Percentiles rank a stretch among this genome's conserved stretches.
Evolutionary conservation across 2,797 vertebrate species (phyloP).

Genomic region (Okamejei kenojei): DNA sequence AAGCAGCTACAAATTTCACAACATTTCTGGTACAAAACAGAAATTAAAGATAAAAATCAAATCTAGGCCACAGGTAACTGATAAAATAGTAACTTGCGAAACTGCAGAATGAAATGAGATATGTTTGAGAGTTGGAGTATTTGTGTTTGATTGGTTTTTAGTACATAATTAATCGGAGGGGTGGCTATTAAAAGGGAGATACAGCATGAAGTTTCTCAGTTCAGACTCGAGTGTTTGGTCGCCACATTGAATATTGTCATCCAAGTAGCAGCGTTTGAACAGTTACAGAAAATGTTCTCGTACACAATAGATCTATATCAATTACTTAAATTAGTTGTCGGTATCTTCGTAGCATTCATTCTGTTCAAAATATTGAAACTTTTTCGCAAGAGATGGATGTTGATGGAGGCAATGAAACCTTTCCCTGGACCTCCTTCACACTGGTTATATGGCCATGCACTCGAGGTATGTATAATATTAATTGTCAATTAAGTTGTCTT

Average conservation of each 20-base stretch:
- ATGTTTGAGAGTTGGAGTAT: not conserved
- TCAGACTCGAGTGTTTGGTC: not conserved
- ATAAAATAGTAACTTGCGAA: not conserved
- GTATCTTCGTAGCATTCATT: not conserved
- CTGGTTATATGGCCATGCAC: constrained; percentile 23
- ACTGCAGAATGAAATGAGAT: not conserved
- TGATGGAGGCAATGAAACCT: not conserved
- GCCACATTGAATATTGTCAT: not conserved
- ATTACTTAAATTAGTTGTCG: not conserved
- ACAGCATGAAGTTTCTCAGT: not conserved
- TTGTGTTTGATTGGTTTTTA: not conserved
- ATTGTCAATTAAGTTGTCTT: not conserved
- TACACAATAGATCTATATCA: not conserved
- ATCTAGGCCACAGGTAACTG: not conserved
- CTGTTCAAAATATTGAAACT: not conserved
- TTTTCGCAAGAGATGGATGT: constrained; percentile 28
- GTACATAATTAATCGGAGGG: not conserved
- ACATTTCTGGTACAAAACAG: not conserved
- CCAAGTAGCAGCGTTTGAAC: too few species aligned
- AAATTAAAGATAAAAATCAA: not conserved
- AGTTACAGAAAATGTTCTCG: not conserved
- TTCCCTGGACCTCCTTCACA: constrained; percentile 11
- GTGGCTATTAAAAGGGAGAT: constrained; percentile 14
- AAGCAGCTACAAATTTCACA: not conserved
- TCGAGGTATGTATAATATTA: constrained; percentile 5